A percentile compares a stretch with the other conserved stretches of the same genome.
Conservation (phyloP, 2,888 invertebrate genomes). For the Nephrotoma appendiculata region DNA sequence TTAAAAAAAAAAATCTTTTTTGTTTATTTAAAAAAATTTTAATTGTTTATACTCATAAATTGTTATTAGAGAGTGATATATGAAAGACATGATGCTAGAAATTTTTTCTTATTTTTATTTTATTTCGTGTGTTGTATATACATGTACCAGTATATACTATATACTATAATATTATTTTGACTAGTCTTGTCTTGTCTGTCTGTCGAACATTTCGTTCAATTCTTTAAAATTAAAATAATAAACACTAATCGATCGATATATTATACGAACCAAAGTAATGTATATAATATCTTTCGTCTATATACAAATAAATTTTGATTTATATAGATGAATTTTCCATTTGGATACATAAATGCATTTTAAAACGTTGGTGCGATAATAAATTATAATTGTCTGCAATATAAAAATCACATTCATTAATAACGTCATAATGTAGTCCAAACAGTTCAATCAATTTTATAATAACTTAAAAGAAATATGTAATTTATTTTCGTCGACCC, state of each 20-base stretch:
- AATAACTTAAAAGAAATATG: too few relatives aligned
- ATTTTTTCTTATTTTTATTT: background rate
- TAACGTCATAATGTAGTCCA: too few relatives aligned
- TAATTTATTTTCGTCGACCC: too few relatives aligned
- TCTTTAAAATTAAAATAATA: background rate
- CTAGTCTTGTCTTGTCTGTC: background rate
- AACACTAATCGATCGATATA: background rate
- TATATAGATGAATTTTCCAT: background rate
- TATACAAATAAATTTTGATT: background rate
- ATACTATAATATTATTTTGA: background rate
- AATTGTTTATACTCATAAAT: constrained; percentile 19
- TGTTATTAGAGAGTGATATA: constrained; percentile 19
- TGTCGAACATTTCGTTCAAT: background rate
- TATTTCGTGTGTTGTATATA: background rate
- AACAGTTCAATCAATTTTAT: too few relatives aligned
- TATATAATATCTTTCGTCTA: background rate
- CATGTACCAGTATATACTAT: background rate
- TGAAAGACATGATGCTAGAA: constrained; percentile 19
- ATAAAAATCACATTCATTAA: too few relatives aligned
- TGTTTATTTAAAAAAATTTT: constrained; percentile 6
- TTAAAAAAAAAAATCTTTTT: constrained; percentile 1
- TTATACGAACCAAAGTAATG: background rate
- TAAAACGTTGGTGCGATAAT: background rate
- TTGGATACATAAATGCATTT: background rate
- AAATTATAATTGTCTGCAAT: background rate